phyloP scores from a whole-genome alignment of 2,888 invertebrate genomes.

The Chironomus tentans region DNA sequence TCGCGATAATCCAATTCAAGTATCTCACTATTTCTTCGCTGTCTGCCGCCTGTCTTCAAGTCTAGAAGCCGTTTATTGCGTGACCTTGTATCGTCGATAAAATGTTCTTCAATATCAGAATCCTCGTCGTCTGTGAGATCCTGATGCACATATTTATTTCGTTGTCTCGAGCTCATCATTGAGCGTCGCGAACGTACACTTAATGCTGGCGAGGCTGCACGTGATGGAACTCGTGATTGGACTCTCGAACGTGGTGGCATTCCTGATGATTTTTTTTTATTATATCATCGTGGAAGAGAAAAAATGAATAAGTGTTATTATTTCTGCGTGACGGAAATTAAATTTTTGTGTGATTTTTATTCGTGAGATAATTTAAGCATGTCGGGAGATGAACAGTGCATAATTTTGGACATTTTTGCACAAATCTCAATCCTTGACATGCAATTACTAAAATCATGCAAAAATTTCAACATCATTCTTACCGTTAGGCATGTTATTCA shows the following conservation, averaged over 20 bases:
- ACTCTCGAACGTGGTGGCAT: slow-evolving; percentile 42
- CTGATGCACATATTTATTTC: slow-evolving; percentile 42
- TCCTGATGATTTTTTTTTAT: slow-evolving; percentile 26
- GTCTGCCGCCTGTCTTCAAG: neutral
- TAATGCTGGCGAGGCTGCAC: slow-evolving; percentile 58
- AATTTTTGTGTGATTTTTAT: neutral
- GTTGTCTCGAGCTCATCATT: slow-evolving; percentile 47
- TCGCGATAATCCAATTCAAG: slow-evolving; percentile 27
- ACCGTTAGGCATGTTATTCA: slow-evolving; percentile 38
- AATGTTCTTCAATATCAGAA: slow-evolving; percentile 48
- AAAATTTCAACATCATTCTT: neutral
- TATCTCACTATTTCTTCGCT: neutral
- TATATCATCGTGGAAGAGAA: no score
- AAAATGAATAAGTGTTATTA: no score
- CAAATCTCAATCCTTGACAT: neutral
- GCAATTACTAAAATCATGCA: neutral
- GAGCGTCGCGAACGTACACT: slow-evolving; percentile 64
- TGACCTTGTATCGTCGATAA: slow-evolving; percentile 33
- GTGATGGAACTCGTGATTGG: slow-evolving; percentile 52
- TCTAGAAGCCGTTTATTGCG: slow-evolving; percentile 34
- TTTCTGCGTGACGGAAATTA: neutral
- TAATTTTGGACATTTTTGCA: neutral
- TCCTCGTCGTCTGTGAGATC: slow-evolving; percentile 52
- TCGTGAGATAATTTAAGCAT: no score
- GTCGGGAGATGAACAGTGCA: no score